Conservation (phyloP, 2,888 invertebrate genomes). For the Catocala sponsa region DNA sequence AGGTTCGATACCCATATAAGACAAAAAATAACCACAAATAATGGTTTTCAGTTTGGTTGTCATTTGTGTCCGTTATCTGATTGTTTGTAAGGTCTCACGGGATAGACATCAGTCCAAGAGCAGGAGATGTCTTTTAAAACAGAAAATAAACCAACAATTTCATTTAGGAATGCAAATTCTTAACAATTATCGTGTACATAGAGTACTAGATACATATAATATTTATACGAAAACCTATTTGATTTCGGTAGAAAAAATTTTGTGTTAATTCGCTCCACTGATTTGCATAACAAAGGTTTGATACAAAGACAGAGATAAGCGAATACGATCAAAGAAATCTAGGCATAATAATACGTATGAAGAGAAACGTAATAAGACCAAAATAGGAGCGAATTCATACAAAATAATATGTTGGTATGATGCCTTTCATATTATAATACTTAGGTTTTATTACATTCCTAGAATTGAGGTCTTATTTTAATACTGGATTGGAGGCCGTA, state of each 20-base stretch:
- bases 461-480: conserved; percentile 1
- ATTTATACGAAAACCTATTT: too few relatives aligned
- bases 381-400: conserved; percentile 4
- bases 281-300: neutral
- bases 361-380: conserved; percentile 1
- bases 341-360: neutral
- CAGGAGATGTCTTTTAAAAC: too few relatives aligned
- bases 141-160: too few relatives aligned
- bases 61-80: too few relatives aligned
- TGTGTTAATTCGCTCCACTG: neutral
- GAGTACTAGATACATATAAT: too few relatives aligned
- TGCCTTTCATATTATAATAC: conserved; percentile 3
- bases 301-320: conserved; percentile 4
- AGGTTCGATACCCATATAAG: too few relatives aligned
- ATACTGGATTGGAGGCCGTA: neutral
- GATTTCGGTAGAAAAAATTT: neutral
- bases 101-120: too few relatives aligned
- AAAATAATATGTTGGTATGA: conserved; percentile 6
- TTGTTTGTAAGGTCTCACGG: too few relatives aligned
- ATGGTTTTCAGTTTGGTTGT: too few relatives aligned
- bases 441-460: conserved; percentile 16
- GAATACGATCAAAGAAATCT: neutral
- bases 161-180: too few relatives aligned
- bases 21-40: too few relatives aligned
- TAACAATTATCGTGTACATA: too few relatives aligned